Evolutionary conservation across 2,113 vertebrate genomes (phyloP), one percentile per base, ranked within the genome.

Genomic region (Eurypyga helias): DNA sequence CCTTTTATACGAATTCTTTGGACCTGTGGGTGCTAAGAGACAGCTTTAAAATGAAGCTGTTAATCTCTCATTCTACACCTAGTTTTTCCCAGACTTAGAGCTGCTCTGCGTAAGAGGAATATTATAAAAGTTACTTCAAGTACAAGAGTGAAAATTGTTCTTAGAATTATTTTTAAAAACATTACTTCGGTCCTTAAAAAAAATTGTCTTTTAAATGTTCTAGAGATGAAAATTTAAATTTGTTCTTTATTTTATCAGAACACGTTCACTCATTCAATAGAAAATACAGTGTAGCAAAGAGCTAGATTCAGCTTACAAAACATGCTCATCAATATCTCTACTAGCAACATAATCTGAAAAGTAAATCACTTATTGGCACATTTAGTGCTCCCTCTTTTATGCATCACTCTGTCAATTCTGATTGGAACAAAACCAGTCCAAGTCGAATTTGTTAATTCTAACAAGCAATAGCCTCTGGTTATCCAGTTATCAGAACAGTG

Each of bases 291-390:
- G 70, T 31, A 67, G 13, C 83, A 69, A 83, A n/a, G 54, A 25
- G 18, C 34, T 60, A 26, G 23, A 26, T 86, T 48, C 73, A 89
- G n/a, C 46, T 87, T 81, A 26, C 64, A 83, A 89, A 76, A 26
- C 48, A 48, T 70, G 28, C 57, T 83, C 87, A 95, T 97, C 96
- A 76, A 95, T 96, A 95, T 43, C 67, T 94, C 57, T 26, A 51
- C 87, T 66, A 49, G 84, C 61, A 91, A 80, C 72, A 61, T 90
- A 79, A 89, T 71, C 78, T 85, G 80, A 73, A 94, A 96, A 86
- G 65, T 82, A 87, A 96, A 96, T 96, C 89, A 43, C 10, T 94
- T 90, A 97, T 96, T 95, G 97, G 92, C 91, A 95, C 78, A 79
- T 95, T 92, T 90, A 87, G 65, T 64, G 16, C 70, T 91, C 36